Base-by-base conservation (phyloP, 1,140 invertebrate species). In the Thrips palmi region DNA sequence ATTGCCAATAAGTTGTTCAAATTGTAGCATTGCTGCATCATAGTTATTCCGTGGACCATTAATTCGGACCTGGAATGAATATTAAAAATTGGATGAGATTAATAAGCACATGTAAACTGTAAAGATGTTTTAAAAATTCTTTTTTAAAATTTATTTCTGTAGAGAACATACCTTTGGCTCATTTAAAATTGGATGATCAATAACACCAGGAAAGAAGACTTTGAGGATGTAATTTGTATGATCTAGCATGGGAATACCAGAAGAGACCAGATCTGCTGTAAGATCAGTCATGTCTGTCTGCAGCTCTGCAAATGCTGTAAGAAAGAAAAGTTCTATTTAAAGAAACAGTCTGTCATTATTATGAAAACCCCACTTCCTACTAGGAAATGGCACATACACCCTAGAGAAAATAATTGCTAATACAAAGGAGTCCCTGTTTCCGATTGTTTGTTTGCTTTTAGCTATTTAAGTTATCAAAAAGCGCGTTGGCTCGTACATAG, bases 281-380 rank as follows among this genome's bases (percentile, higher is more conserved):
- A 98, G 64, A 59, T 97, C 93, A 31, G 87, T 92, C 84, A 99
- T 96, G 60, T 97, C 93, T 2, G 93, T 99, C 65, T 98, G 94
- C 11, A 99, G 65, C 62, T 98, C 94, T 12, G 92, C 92, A 71
- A 98, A 98, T 2, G 93, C 94, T 71, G 54, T 2, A 48, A 55
- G 47, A 33, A 46, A 39, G 30, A 41, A 42, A 33, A 37, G 35
- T 33, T 28, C 14, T 40, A 27, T 21, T 24, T 24, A 28, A 44
- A 12, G 32, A 44, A 37, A 17, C 15, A 38, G 37, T 18, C 15
- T 7, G 32, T 38, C 12, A 37, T 40, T 35, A 35, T 34, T 37
- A 14, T 2, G 33, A 40, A n/a, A n/a, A n/a, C n/a, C n/a, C n/a
- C 12, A 41, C 18, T 15, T 11, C 15, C n/a, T n/a, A n/a, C n/a